Percentiles rank a stretch among this genome's conserved stretches.
Conservation (phyloP, 2,888 invertebrate genomes). For the Tridacna gigas region DNA sequence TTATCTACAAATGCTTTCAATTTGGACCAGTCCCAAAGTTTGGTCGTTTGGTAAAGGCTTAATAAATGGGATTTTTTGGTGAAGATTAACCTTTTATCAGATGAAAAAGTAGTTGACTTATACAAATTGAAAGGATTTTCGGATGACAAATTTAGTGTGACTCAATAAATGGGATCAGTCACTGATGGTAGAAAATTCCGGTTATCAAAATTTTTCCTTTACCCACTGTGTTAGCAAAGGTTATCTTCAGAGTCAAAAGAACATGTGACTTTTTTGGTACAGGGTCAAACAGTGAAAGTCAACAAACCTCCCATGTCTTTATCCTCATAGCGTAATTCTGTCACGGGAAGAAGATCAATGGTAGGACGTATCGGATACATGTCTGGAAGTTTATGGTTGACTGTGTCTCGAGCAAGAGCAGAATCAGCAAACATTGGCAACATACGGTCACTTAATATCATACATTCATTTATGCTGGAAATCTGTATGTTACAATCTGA, state of each 20-base stretch:
- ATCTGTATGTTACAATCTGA: conserved; percentile 86
- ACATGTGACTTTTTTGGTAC: no score
- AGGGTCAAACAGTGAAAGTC: no score
- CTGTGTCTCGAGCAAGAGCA: conserved; percentile 86
- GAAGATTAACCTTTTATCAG: no score
- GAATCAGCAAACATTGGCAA: conserved; percentile 86
- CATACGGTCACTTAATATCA: conserved; percentile 89
- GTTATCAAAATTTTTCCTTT: not conserved
- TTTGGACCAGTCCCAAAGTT: no score
- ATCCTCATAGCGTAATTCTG: conserved; percentile 54
- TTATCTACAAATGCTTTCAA: no score
- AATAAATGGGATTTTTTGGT: no score
- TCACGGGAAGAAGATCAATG: conserved; percentile 85
- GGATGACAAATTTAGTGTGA: no score
- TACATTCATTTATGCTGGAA: conserved; percentile 88
- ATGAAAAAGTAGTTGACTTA: no score
- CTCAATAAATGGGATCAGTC: no score
- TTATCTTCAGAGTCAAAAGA: not conserved
- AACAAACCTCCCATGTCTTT: conserved; percentile 64
- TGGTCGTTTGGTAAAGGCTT: no score
- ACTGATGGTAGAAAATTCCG: no score
- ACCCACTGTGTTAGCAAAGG: not conserved
- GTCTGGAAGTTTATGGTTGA: conserved; percentile 88
- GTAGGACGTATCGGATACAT: conserved; percentile 91
- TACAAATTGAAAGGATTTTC: not conserved